phyloP scores from a whole-genome alignment of 1,140 invertebrate species.

The Mamestra configurata region DNA sequence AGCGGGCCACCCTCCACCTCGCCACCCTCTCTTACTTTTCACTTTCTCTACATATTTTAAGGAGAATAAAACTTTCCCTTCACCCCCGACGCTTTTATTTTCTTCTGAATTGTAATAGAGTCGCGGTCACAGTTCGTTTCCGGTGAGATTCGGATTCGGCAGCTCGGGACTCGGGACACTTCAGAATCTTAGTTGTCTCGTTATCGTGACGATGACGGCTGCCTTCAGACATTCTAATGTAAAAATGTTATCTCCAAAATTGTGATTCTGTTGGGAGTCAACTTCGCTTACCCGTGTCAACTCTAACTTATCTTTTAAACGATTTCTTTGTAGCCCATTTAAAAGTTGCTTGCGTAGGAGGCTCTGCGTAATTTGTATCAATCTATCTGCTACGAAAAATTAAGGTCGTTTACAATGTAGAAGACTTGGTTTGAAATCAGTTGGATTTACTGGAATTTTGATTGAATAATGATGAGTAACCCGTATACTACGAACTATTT shows the following conservation, averaged over 20 bases:
- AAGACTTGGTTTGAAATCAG: neutral
- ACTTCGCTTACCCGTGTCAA: conserved; percentile 54
- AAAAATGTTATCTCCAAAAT: conserved; percentile 62
- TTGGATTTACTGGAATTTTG: neutral
- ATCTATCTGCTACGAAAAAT: conserved; percentile 39
- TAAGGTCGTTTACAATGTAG: conserved; percentile 36
- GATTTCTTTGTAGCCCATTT: conserved; percentile 51
- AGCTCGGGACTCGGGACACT: conserved; percentile 49
- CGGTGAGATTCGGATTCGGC: conserved; percentile 36
- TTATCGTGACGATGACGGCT: conserved; percentile 66
- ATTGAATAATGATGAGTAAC: neutral
- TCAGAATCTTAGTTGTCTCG: conserved; percentile 73
- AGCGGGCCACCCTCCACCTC: conserved; percentile 65
- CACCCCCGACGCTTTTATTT: conserved; percentile 76
- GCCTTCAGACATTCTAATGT: conserved; percentile 61
- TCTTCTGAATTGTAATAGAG: conserved; percentile 70
- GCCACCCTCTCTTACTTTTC: conserved; percentile 83
- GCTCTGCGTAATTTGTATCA: conserved; percentile 32
- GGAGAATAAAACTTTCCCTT: conserved; percentile 85
- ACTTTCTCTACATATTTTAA: conserved; percentile 88
- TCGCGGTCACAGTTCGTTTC: conserved; percentile 54
- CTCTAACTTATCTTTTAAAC: conserved; percentile 53
- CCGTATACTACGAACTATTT: neutral
- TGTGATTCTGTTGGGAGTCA: conserved; percentile 65
- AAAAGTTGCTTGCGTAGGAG: conserved; percentile 48